Conservation (phyloP, 2,797 vertebrate genomes). For the Naso thynnoides region DNA sequence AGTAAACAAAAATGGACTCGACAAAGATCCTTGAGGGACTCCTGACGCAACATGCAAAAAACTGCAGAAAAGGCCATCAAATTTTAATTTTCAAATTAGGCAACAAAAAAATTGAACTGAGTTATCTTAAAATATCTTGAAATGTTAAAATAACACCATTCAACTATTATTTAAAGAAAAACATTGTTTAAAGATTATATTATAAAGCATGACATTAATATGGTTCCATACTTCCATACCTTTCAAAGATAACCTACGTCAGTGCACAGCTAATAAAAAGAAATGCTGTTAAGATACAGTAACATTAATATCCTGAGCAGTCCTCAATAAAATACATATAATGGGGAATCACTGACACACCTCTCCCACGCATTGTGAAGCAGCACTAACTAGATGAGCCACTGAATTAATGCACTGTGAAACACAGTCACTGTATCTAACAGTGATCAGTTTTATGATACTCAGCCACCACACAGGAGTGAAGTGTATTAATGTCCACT, state of each 20-base stretch:
- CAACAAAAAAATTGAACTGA: neutral
- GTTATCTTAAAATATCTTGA: neutral
- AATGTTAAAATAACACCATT: neutral
- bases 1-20: neutral
- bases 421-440: slow-evolving; percentile 68
- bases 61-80: neutral
- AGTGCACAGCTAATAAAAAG: neutral
- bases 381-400: slow-evolving; percentile 75
- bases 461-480: slow-evolving; percentile 43
- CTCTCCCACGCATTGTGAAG: slow-evolving; percentile 61
- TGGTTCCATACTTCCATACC: neutral
- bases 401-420: slow-evolving; percentile 68
- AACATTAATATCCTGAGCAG: slow-evolving; percentile 35
- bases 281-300: slow-evolving; percentile 9
- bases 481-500: slow-evolving; percentile 50
- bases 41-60: neutral
- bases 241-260: neutral
- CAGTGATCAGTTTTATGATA: slow-evolving; percentile 72
- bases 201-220: neutral
- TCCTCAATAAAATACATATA: slow-evolving; percentile 61
- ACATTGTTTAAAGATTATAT: neutral
- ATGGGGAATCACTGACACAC: slow-evolving; percentile 62
- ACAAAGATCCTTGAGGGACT: neutral
- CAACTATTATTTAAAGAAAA: neutral
- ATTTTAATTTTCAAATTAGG: neutral